Evolutionary conservation across 2,797 vertebrate species (phyloP), one percentile per base, ranked within the genome.

Genomic region (Gallinago solitaria): DNA sequence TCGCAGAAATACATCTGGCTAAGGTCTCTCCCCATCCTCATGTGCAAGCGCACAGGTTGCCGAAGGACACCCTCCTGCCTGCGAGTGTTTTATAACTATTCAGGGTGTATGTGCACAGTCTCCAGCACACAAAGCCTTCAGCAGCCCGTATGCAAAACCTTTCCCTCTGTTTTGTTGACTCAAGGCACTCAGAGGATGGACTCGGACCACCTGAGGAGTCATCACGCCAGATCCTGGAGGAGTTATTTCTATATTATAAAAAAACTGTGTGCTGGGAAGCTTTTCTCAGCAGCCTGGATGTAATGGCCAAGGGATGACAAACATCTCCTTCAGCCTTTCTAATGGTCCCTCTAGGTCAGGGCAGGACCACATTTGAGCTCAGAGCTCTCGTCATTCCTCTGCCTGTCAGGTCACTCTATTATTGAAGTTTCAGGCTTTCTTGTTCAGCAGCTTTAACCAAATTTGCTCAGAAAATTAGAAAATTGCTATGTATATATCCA

Each of bases 211-310:
- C 51, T 12, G n/a, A 51, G 67, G 35, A 37, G 24, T 28, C 48
- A 39, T 50, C 0, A 0, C 35, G n/a, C 43, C 6, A 2, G 60
- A 12, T 7, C 20, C 27, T 4, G 0, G 4, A 1, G 4, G 43
- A 45, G n/a, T 28, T 43, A 8, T 0, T 21, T 43, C 33, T 60
- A 0, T 9, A 6, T 13, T 9, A 20, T 35, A 11, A 45, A 37
- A 30, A 39, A 4, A 15, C 21, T 32, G 6, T 56, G 48, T 80
- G 60, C 51, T 63, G 48, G 48, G 35, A 63, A 50, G n/a, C 37
- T 32, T 77, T 77, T 84, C 67, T 39, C 68, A 43, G 41, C 68
- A 61, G 65, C 81, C 11, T 50, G 23, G 21, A 7, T 15, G 24
- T 56, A 27, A 60, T 5, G 51, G 54, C 41, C 37, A 57, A 45